A percentile compares a stretch with the other conserved stretches of the same genome.
phyloP scores from a whole-genome alignment of 2,888 invertebrate genomes.

The Eupithecia dodoneata region DNA sequence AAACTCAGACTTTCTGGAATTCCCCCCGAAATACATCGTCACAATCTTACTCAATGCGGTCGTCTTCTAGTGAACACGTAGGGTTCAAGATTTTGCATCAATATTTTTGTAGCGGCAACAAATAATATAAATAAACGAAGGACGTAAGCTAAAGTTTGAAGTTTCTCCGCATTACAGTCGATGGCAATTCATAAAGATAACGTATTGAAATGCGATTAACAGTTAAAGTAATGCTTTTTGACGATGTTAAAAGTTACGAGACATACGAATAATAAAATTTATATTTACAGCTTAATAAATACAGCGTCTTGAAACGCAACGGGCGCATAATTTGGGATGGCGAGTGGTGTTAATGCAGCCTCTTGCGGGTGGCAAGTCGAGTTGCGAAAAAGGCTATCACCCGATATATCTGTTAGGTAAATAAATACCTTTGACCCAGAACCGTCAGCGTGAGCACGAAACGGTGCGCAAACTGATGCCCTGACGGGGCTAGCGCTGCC shows the following conservation, averaged over 20 bases:
- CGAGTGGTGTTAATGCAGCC: constrained; percentile 52
- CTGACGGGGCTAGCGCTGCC: constrained; percentile 44
- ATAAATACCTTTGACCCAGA: constrained; percentile 76
- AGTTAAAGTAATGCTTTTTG: constrained; percentile 69
- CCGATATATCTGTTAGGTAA: constrained; percentile 66
- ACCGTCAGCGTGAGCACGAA: constrained; percentile 63
- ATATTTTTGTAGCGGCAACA: constrained; percentile 51
- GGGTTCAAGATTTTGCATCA: constrained; percentile 13
- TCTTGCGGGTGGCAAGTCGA: constrained; percentile 56
- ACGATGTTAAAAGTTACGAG: constrained; percentile 62
- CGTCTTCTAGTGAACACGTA: constrained; percentile 36
- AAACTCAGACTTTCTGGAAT: no score
- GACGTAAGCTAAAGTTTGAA: not conserved
- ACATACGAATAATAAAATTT: constrained; percentile 63
- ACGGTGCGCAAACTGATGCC: constrained; percentile 60
- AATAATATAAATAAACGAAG: not conserved
- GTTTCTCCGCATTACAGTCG: constrained; percentile 64
- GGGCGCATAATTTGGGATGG: constrained; percentile 50
- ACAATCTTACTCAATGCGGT: constrained; percentile 16
- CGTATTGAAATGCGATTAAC: constrained; percentile 68
- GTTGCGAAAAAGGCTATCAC: constrained; percentile 63
- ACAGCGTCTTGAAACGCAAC: constrained; percentile 51
- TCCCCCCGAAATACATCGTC: no score
- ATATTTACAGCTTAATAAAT: constrained; percentile 71
- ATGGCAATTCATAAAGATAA: constrained; percentile 70